Evolutionary conservation across 2,113 vertebrate species (phyloP), one percentile per base, ranked within the genome.

Genomic region (Alaudala cheleensis): DNA sequence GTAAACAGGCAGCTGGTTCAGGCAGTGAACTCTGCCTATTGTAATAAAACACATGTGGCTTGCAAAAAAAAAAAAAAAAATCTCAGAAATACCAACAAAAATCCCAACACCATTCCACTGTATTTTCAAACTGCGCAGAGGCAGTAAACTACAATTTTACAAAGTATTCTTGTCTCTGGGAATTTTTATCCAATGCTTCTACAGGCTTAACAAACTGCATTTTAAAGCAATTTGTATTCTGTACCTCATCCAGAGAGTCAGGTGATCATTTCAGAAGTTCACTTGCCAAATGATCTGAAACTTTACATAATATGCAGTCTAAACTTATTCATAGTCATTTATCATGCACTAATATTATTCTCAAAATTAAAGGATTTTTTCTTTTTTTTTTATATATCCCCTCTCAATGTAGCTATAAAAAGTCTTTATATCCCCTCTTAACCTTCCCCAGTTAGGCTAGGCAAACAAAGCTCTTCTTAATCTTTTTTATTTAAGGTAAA

Each of bases 401-500:
- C 17, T 82, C 56, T 91, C 81, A 78, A 14, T 28, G 47, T 50
- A 70, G 39, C 62, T 94, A 50, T 54, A 84, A 62, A 65, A 91
- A 81, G 47, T 50, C 45, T 50, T 92, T 64, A 51, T 74, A 86
- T 33, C 14, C 16, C 25, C 69, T 78, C 56, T 78, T 92, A 94
- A 95, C 39, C 29, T 89, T 89, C 34, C 16, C 11, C 31, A 50
- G 44, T 4, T 47, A 86, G 23, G 29, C 56, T 84, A 86, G 42
- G 51, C 66, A 96, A 95, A 84, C 67, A 86, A 39, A 86, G 18
- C 3, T 84, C 25, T 76, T 44, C 58, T 77, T 88, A 88, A 86
- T 96, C 67, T 91, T 86, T 83, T 81, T 29, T 70, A 50, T 81
- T 28, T 74, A 76, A 60, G 14, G 49, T 79, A 92, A 96, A 96